These are phyloP conservation scores for Heterotis niloticus DNA, from an alignment of 2,113 vertebrate species.

Conservation along the genomic window DNA sequence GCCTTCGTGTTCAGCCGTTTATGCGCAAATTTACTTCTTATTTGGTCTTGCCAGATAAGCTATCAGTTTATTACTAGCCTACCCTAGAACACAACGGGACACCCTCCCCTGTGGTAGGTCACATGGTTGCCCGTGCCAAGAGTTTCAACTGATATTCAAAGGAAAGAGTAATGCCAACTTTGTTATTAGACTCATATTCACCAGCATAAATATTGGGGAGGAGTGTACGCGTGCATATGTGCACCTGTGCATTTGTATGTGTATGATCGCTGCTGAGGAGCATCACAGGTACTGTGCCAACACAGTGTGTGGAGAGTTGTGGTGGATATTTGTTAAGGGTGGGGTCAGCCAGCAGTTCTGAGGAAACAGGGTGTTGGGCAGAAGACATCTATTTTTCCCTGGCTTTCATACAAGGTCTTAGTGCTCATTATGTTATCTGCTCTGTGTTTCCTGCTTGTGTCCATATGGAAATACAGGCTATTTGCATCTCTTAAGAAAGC, in stretches of 20 bases:
- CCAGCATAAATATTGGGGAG: background rate
- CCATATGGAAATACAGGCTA: constrained; percentile 60
- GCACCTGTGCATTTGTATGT: background rate
- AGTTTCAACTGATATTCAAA: constrained; percentile 9
- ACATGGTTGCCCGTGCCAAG: background rate
- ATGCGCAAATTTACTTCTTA: constrained; percentile 30
- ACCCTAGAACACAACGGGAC: constrained; percentile 12
- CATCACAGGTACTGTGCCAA: background rate
- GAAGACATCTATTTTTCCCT: background rate
- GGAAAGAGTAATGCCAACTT: background rate
- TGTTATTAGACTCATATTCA: background rate
- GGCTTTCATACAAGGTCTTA: constrained; percentile 32
- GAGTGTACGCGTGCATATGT: background rate
- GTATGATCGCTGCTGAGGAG: background rate
- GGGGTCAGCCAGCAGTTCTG: background rate
- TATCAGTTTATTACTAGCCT: constrained; percentile 30
- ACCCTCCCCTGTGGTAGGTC: background rate
- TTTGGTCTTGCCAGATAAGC: constrained; percentile 34
- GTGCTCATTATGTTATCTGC: constrained; percentile 49
- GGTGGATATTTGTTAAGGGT: background rate
- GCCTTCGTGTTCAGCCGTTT: constrained; percentile 10
- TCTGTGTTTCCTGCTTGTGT: constrained; percentile 48
- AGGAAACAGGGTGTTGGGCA: background rate
- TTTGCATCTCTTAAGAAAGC: constrained; percentile 61
- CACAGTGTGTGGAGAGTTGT: background rate